A percentile compares a stretch with the other conserved stretches of the same genome.
Evolutionary conservation across 2,113 vertebrate genomes (phyloP).

Genomic region (Coturnix japonica): DNA sequence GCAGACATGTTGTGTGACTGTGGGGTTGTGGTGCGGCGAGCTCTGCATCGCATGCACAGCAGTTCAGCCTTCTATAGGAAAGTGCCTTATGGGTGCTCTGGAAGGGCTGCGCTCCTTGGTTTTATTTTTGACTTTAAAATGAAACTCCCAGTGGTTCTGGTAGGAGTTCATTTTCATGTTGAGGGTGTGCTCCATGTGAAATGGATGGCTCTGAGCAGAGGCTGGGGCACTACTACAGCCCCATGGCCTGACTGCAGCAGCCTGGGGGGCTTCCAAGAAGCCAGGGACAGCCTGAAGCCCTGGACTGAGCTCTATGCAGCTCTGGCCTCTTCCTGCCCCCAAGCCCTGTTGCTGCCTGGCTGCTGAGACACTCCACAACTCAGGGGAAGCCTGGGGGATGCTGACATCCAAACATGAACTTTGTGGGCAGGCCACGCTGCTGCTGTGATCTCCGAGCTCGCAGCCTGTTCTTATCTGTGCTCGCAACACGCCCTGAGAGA

Average conservation of each 20-base stretch:
- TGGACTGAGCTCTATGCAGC: background rate
- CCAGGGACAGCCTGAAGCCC: rapidly evolving
- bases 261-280: rapidly evolving
- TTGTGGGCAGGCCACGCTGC: conserved; percentile 47
- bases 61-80: background rate
- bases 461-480: conserved; percentile 53
- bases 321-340: background rate
- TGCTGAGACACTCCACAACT: conserved; percentile 34
- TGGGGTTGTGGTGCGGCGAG: background rate
- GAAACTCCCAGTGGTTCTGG: rapidly evolving
- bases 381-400: conserved; percentile 54
- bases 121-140: background rate
- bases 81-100: background rate
- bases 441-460: conserved; percentile 32
- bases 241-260: background rate
- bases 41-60: rapidly evolving
- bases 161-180: background rate
- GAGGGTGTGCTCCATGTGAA: background rate
- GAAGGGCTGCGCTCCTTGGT: background rate
- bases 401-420: conserved; percentile 53
- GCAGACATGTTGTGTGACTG: rapidly evolving
- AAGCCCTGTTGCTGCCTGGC: background rate
- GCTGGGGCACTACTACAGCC: rapidly evolving
- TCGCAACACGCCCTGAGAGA: conserved; percentile 67
- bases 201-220: background rate